Evolutionary conservation across 2,797 vertebrate genomes (phyloP).

Genomic region (Potorous gilbertii): DNA sequence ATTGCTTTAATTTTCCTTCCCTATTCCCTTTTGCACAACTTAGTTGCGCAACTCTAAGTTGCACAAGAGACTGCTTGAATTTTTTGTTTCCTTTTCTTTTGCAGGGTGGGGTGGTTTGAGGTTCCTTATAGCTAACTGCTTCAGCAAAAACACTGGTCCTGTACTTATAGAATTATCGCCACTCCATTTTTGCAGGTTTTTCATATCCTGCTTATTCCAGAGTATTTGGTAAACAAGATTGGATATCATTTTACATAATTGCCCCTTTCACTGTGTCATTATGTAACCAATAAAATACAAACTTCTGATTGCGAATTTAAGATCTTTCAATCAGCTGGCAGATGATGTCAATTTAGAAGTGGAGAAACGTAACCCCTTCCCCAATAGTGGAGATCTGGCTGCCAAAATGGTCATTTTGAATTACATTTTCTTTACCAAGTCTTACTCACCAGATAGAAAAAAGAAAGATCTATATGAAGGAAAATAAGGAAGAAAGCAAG

Average conservation of each 20-base stretch:
- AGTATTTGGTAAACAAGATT: neutral
- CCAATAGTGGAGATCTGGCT: neutral
- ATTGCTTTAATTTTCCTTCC: neutral
- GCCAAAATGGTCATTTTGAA: neutral
- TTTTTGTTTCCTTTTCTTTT: neutral
- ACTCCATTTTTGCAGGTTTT: neutral
- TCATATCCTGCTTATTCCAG: neutral
- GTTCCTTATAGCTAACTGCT: neutral
- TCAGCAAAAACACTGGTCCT: neutral
- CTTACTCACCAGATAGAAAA: neutral
- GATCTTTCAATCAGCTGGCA: neutral
- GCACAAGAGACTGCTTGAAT: neutral
- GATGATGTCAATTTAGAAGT: neutral
- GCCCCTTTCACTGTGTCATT: neutral
- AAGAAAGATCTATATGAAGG: neutral
- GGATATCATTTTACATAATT: neutral
- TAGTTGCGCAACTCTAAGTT: no score
- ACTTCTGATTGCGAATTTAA: neutral
- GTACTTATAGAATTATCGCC: neutral
- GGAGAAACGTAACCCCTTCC: neutral
- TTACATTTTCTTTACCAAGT: neutral
- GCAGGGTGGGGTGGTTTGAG: no score
- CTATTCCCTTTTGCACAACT: neutral
- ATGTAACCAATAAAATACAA: neutral
- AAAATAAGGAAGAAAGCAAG: neutral